Base-by-base conservation (phyloP, 2,113 vertebrate genomes). In the Columba janthina region DNA sequence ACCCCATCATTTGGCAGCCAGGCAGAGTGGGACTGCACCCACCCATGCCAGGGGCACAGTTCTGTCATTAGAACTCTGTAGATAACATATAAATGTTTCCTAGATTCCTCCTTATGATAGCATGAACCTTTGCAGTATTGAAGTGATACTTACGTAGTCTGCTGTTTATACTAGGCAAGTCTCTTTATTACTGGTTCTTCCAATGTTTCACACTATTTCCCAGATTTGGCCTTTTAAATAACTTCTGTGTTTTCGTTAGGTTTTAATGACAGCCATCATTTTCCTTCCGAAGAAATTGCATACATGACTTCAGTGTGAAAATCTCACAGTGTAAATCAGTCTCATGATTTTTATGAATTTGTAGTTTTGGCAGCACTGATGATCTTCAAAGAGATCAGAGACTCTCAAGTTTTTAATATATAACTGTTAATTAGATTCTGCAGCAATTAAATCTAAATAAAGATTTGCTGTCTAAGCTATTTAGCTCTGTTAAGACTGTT, bases 371-470 rank as follows among this genome's bases (percentile, higher is more conserved):
- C 77, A 83, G 36, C 62, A 91, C 51, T 69, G 62, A 60, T 83
- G 67, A 70, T 61, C 83, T 85, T 89, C 1, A 0, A 73, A 79
- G 40, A 82, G 74, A 95, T 85, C 89, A 93, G 88, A 95, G 87
- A 38, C 46, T 73, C 80, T 58, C 53, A 36, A 85, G 54, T 88
- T 58, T 87, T 82, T 91, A 81, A 88, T 89, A 94, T 54, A 87
- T 36, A 75, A 58, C 87, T 54, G 42, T 78, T 96, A 89, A 95
- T 96, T 91, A 94, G 66, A 80, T 94, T 72, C 71, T 90, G 25
- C 67, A 80, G 85, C 75, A 93, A 92, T 86, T 83, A 90, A 93
- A 88, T 83, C 71, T 91, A 93, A 94, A 93, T 88, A 79, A 93
- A 92, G 93, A 79, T 82, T 92, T 96, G 76, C 84, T 89, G 50